Percentiles rank a stretch among this genome's conserved stretches.
Evolutionary conservation across 2,888 invertebrate species (phyloP).

Genomic region (Deroplatys truncata): DNA sequence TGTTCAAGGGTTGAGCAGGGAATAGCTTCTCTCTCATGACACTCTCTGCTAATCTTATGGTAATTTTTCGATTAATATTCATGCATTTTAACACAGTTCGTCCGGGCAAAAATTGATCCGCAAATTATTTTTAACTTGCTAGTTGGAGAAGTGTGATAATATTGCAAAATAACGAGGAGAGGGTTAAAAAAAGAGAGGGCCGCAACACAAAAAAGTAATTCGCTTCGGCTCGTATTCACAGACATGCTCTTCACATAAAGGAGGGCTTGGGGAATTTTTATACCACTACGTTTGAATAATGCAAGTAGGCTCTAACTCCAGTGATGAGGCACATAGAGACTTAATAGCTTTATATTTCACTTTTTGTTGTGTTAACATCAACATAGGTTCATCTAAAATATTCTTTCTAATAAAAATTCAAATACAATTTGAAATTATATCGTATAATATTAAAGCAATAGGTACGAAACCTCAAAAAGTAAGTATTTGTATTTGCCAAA

Average conservation of each 20-base stretch:
- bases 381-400: not conserved
- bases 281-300: not conserved
- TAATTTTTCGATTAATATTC: not conserved
- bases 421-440: too few species aligned
- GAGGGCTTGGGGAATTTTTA: not conserved
- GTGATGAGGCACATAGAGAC: not conserved
- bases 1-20: not conserved
- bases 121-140: not conserved
- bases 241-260: not conserved
- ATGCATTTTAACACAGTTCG: not conserved
- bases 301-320: not conserved
- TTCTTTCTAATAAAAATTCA: too few species aligned
- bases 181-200: not conserved
- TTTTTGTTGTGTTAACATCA: not conserved
- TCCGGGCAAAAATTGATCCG: not conserved
- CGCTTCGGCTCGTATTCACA: not conserved
- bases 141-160: not conserved
- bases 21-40: not conserved
- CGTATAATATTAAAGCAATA: too few species aligned
- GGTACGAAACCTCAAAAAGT: too few species aligned
- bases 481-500: too few species aligned
- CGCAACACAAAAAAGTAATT: not conserved
- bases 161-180: not conserved
- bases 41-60: not conserved
- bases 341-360: not conserved